Evolutionary conservation across 2,113 vertebrate species (phyloP).

Genomic region (Podiceps cristatus): DNA sequence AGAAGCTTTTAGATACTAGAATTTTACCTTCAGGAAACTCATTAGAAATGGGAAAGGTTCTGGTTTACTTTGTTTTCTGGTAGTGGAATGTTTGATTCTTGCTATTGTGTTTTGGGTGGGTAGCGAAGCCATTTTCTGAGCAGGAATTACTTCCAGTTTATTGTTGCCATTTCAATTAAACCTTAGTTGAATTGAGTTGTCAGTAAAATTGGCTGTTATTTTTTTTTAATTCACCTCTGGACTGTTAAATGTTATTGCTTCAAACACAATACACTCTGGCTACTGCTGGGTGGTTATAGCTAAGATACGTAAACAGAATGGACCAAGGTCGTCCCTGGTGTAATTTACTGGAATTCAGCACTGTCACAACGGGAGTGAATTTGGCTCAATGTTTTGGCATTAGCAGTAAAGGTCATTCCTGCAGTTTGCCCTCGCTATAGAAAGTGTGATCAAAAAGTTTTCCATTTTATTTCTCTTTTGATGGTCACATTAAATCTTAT

Average conservation of each 20-base stretch:
- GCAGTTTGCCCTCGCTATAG: constrained; percentile 21
- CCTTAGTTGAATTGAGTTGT: background rate
- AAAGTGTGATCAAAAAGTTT: constrained; percentile 57
- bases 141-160: constrained; percentile 1
- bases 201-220: background rate
- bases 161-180: constrained; percentile 27
- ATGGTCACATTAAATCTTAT: constrained; percentile 68
- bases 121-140: background rate
- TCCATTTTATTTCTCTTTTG: constrained; percentile 66
- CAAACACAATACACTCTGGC: background rate
- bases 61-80: background rate
- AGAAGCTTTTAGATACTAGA: background rate
- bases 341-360: constrained; percentile 5
- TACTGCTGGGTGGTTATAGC: background rate
- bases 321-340: background rate
- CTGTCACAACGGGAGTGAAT: background rate
- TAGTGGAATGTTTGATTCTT: background rate
- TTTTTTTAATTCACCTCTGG: background rate
- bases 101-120: background rate
- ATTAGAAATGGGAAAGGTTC: background rate
- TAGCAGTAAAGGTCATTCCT: constrained; percentile 37
- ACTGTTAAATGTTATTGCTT: constrained; percentile 11
- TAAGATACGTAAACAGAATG: background rate
- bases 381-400: constrained; percentile 42
- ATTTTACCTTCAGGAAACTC: background rate